Evolutionary conservation across 1,140 invertebrate species (phyloP), one percentile per base, ranked within the genome.

Genomic region (Hylyphantes graminicola): DNA sequence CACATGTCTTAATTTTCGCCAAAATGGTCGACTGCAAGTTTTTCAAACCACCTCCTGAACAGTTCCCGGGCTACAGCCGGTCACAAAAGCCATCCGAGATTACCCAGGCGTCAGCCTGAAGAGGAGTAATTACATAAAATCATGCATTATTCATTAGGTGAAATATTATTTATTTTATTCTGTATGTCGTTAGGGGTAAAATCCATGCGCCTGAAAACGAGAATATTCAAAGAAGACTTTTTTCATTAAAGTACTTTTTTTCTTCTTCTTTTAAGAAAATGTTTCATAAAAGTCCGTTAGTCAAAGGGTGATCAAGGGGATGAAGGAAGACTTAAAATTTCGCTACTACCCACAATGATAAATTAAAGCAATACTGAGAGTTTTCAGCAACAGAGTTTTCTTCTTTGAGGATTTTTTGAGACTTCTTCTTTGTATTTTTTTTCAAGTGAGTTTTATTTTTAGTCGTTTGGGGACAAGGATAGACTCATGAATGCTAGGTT

Each of bases 121-220:
- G 12, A 54, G 57, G 67, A 35, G 79, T 81, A 81, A 81, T 81
- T 81, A 73, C 68, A 81, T 64, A 81, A 81, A 57, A 63, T 63
- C 59, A 81, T 81, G 79, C 79, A 81, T 81, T 19, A 81, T 81
- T 81, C 79, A 81, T 81, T 73, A 73, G 8, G 55, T 35, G n/a
- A 81, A 81, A 63, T 21, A 73, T 35, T 35, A 35, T 63, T 63
- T 73, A 48, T 81, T 81, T 67, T 72, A 35, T 17, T 19, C 35
- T 10, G n/a, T 11, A 55, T 19, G 65, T 81, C 79, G 55, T 73
- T 81, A 81, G 63, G 68, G 57, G 0, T 19, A 21, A 15, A 67
- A 80, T 80, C 57, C 73, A 61, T 21, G 51, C 57, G n/a, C 13
- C 54, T 59, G 35, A 35, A 35, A 35, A 35, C 35, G 35, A 35